A percentile compares a stretch with the other conserved stretches of the same genome.
These are phyloP conservation scores for Clupea harengus DNA, from an alignment of 2,113 vertebrate species.

Conservation along the genomic window DNA sequence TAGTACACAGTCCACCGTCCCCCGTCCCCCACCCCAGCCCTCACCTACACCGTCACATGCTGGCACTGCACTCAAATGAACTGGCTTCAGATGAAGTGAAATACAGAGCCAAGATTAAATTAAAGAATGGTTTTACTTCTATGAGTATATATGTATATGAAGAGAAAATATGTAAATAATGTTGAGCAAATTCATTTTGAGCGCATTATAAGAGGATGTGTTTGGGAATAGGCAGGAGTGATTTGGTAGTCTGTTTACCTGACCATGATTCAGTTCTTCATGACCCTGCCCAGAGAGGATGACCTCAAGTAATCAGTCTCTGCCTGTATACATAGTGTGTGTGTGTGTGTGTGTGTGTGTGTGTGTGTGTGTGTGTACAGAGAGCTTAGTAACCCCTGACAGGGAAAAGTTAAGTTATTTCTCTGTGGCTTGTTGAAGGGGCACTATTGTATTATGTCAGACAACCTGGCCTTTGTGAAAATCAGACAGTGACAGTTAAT, in stretches of 20 bases:
- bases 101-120: neutral
- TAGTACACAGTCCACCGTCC: neutral
- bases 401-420: neutral
- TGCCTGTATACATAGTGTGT: neutral
- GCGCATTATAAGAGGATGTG: too few relatives aligned
- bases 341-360: constrained; percentile 4
- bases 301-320: neutral
- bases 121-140: too few relatives aligned
- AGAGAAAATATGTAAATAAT: too few relatives aligned
- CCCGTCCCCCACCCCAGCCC: neutral
- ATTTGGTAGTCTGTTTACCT: too few relatives aligned
- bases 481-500: neutral
- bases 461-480: neutral
- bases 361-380: neutral
- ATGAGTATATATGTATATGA: too few relatives aligned
- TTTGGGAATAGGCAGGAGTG: too few relatives aligned
- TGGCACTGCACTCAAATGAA: neutral
- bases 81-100: neutral
- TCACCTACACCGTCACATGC: neutral
- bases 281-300: neutral
- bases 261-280: neutral
- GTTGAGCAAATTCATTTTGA: too few relatives aligned
- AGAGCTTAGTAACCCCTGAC: neutral
- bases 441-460: neutral
- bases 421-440: neutral